Percentiles rank a stretch among this genome's conserved stretches.
These are phyloP conservation scores for Apodemia duryi DNA, from an alignment of 2,888 invertebrate genomes.

Conservation along the genomic window DNA sequence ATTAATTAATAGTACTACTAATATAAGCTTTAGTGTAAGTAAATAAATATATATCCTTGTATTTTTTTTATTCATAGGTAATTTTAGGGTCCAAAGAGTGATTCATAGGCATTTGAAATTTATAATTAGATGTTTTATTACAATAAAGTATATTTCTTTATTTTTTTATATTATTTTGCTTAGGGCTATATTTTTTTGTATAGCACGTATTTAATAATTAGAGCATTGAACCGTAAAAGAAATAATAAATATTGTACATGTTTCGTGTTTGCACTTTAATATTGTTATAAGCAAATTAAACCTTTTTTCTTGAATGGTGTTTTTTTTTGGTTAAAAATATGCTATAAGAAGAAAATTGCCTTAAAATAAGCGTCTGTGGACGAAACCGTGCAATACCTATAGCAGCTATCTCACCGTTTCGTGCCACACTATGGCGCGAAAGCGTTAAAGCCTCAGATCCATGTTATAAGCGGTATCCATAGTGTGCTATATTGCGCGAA, in stretches of 20 bases:
- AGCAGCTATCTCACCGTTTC: no score
- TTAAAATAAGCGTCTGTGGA: no score
- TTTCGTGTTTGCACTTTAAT: conserved; percentile 6
- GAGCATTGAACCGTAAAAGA: background rate
- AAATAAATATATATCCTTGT: conserved; percentile 4
- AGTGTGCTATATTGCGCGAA: no score
- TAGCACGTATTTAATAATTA: background rate
- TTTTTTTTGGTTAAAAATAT: background rate
- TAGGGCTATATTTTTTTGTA: background rate
- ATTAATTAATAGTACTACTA: conserved; percentile 13
- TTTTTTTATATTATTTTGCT: background rate
- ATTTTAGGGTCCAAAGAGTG: conserved; percentile 29
- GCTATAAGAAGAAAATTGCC: no score
- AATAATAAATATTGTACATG: background rate
- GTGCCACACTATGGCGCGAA: no score
- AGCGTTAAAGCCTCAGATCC: no score
- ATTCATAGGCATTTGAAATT: conserved; percentile 17
- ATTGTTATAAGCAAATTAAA: background rate
- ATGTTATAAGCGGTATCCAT: no score
- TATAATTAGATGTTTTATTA: conserved; percentile 12
- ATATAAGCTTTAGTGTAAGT: conserved; percentile 6
- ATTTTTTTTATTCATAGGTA: conserved; percentile 3
- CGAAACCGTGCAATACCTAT: no score
- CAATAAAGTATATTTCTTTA: background rate
- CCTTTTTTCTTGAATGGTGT: background rate